Evolutionary conservation across 2,888 invertebrate species (phyloP), one percentile per base, ranked within the genome.

Genomic region (Euplexia lucipara): DNA sequence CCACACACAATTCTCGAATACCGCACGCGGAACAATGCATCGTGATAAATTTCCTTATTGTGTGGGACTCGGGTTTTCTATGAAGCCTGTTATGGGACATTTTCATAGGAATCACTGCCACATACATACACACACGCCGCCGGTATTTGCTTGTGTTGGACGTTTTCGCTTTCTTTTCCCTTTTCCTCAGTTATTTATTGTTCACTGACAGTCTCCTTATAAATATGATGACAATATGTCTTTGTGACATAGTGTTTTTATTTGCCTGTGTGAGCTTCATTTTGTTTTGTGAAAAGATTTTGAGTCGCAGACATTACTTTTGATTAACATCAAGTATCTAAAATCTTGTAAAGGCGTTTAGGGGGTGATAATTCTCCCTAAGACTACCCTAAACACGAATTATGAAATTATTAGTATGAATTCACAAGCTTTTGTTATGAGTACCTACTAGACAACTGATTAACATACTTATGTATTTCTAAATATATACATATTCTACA

Each of bases 41-140:
- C 47, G 53, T 51, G 60, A 72, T 78, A 78, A 73, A 74, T 72
- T 57, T 45, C 49, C 57, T 59, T 63, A 48, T 60, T 57, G 69
- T 64, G 45, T 7, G 42, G 35, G 37, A 45, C 42, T 34, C 51
- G 35, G 70, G 83, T 83, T 82, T 83, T 82, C 88, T 83, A 88
- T 87, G 88, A 86, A 79, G 77, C 82, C 70, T 52, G 61, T 75
- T 62, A 75, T 57, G 67, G 58, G 59, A 63, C 76, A 88, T 90
- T 89, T 88, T 83, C 89, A 90, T 89, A 81, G 68, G 70, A 86
- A 86, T 82, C 72, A 71, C 79, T 67, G 57, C 57, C 67, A 54
- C 65, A 78, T 62, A 71, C 66, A 70, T 71, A 69, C 65, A 58
- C 39, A 69, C 68, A 16, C 45, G 20, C 67, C 57, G 37, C 67